A percentile compares a stretch with the other conserved stretches of the same genome.
These are phyloP conservation scores for Globia sparganii DNA, from an alignment of 2,888 invertebrate genomes.

Conservation along the genomic window DNA sequence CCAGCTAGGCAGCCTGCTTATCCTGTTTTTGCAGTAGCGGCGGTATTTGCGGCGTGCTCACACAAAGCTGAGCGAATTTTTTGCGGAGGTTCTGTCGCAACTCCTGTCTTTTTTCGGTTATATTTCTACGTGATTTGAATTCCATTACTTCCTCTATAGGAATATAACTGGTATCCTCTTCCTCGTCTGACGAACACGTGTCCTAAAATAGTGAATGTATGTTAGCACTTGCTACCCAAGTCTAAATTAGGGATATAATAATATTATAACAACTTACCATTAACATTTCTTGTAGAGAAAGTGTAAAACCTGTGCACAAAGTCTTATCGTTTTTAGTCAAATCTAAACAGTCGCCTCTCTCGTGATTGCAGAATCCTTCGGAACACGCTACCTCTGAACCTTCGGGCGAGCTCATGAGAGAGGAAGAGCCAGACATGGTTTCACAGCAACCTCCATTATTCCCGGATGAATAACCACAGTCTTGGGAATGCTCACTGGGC, in stretches of 20 bases:
- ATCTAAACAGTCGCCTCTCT: conserved; percentile 89
- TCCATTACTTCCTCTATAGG: conserved; percentile 96
- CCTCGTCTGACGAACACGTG: conserved; percentile 94
- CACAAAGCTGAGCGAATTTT: conserved; percentile 95
- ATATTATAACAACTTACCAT: conserved; percentile 89
- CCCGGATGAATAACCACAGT: conserved; percentile 97
- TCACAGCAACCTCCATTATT: conserved; percentile 93
- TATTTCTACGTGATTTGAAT: conserved; percentile 95
- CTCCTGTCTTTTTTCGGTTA: conserved; percentile 95
- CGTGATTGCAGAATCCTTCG: conserved; percentile 96
- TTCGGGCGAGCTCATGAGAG: conserved; percentile 95
- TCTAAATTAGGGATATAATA: background rate
- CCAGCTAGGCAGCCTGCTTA: conserved; percentile 75
- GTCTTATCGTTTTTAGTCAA: conserved; percentile 83
- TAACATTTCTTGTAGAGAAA: conserved; percentile 94
- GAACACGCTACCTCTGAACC: conserved; percentile 97
- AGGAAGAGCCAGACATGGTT: conserved; percentile 93
- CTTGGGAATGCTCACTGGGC: conserved; percentile 93
- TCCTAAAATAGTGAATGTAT: conserved; percentile 87
- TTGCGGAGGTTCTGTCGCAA: conserved; percentile 95
- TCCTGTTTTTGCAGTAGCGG: conserved; percentile 69
- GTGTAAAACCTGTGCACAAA: conserved; percentile 89
- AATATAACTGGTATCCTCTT: conserved; percentile 95
- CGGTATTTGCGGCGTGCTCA: conserved; percentile 84
- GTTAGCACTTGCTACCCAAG: conserved; percentile 12